These are phyloP conservation scores for Amphipyra tragopoginis DNA, from an alignment of 2,888 invertebrate genomes.

Conservation along the genomic window DNA sequence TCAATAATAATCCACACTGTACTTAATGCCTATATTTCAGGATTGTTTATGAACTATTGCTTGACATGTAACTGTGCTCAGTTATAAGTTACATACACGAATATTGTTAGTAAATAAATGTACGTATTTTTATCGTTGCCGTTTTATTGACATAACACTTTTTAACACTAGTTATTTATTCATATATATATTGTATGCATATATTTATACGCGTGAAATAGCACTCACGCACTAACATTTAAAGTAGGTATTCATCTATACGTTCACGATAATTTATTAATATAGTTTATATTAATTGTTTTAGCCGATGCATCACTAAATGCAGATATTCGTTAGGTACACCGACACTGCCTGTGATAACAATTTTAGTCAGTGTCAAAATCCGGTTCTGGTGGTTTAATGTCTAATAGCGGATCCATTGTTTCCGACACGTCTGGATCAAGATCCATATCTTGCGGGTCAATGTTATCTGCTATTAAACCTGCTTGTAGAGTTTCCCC, in stretches of 20 bases:
- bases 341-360: background rate
- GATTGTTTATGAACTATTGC: conserved; percentile 58
- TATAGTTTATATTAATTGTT: background rate
- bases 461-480: conserved; percentile 51
- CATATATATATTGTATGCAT: background rate
- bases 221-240: background rate
- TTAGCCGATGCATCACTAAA: conserved; percentile 11
- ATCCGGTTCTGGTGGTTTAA: conserved; percentile 42
- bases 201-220: background rate
- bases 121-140: conserved; percentile 61
- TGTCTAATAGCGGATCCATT: conserved; percentile 42
- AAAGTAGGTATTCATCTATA: conserved; percentile 2
- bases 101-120: conserved; percentile 71
- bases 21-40: conserved; percentile 39
- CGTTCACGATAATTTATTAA: conserved; percentile 9
- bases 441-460: conserved; percentile 46
- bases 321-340: background rate
- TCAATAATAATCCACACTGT: conserved; percentile 50
- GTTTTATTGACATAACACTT: conserved; percentile 55
- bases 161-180: background rate
- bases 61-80: conserved; percentile 58
- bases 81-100: conserved; percentile 64
- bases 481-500: conserved; percentile 43
- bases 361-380: conserved; percentile 38
- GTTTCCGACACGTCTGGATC: conserved; percentile 41